Base-by-base conservation (phyloP, 2,797 vertebrate species). In the Micropoecilia bifurca region DNA sequence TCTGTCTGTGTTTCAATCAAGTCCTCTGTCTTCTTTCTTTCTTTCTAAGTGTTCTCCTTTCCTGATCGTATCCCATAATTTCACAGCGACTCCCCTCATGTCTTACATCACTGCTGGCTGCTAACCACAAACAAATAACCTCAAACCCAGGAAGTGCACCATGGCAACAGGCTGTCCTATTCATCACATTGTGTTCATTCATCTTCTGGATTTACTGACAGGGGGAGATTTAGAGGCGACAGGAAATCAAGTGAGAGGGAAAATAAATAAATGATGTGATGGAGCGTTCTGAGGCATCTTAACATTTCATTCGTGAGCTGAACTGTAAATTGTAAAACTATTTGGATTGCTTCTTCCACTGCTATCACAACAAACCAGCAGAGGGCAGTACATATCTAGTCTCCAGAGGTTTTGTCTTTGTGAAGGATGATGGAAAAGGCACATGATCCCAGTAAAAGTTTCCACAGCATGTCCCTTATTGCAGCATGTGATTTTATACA, bases 111-210 rank as follows among this genome's bases (percentile, higher is more conserved):
- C 80, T 25, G 77, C 83, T 88, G 85, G 79, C 88, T 76, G 82
- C 90, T 90, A 85, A 93, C 91, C 89, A 87, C 46, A 75, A 90
- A 89, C 90, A 91, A 90, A 88, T 76, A 83, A 83, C 75, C 89
- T 77, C 80, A 87, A 75, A 28, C 73, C 81, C 80, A 87, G 85
- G 86, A 90, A 91, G 81, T 83, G 86, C 72, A 66, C 86, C 76
- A 79, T 78, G 76, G 88, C 78, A 88, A 75, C 50, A 57, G 71
- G 76, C 88, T 76, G 39, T 84, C 80, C 88, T 71, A 89, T 90
- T 93, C 83, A 92, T 41, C 80, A 79, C 75, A 88, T 87, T 92
- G 87, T 90, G 84, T 80, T 87, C 82, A 87, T 93, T 92, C 84
- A 89, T 80, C 69, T 39, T 57, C 73, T 69, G 43, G 63, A 75